phyloP scores from a whole-genome alignment of 2,888 invertebrate genomes.

The Nomada lathburiana region DNA sequence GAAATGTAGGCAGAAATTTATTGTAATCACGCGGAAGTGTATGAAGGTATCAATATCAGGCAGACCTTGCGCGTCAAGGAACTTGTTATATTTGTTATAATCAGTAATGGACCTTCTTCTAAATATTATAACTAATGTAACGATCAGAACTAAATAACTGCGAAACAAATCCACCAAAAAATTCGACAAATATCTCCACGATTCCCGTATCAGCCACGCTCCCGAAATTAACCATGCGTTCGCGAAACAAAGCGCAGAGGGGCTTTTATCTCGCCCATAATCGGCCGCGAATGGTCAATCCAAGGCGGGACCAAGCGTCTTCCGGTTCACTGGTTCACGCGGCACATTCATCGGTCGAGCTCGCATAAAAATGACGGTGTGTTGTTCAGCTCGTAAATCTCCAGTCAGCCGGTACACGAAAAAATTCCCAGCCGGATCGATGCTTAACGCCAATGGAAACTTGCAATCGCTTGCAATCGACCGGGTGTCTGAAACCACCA shows the following conservation, averaged over 20 bases:
- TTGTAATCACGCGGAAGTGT: too few species aligned
- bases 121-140: too few species aligned
- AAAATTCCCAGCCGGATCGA: constrained; percentile 38
- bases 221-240: background rate
- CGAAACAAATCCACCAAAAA: too few species aligned
- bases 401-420: background rate
- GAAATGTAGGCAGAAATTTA: too few species aligned
- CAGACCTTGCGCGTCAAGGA: too few species aligned
- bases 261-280: background rate
- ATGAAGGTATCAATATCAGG: too few species aligned
- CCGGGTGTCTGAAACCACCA: background rate
- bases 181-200: too few species aligned
- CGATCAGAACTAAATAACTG: too few species aligned
- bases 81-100: too few species aligned
- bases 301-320: constrained; percentile 9
- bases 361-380: constrained; percentile 26
- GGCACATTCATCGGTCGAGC: constrained; percentile 31
- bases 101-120: too few species aligned
- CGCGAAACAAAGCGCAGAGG: background rate
- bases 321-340: constrained; percentile 39
- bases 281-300: background rate
- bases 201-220: too few species aligned
- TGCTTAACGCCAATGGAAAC: constrained; percentile 38
- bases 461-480: constrained; percentile 38
- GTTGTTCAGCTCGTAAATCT: constrained; percentile 43